A percentile compares a stretch with the other conserved stretches of the same genome.
Evolutionary conservation across 1,140 invertebrate genomes (phyloP).

Genomic region (Nebria ingens): DNA sequence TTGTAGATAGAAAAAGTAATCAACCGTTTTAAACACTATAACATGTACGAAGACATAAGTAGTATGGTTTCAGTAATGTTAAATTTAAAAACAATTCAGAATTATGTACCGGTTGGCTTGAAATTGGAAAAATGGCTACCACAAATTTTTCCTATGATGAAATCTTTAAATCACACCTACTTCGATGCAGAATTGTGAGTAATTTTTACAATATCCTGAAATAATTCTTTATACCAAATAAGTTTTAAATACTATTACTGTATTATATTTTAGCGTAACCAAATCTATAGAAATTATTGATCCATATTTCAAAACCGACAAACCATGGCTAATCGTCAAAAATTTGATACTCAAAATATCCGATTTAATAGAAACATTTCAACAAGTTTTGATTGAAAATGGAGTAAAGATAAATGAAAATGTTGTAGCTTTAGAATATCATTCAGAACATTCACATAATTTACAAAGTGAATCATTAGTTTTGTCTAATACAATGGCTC

Average conservation of each 20-base stretch:
- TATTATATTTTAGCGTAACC: neutral
- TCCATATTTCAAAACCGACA: neutral
- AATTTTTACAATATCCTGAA: neutral
- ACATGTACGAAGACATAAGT: neutral
- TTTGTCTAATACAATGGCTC: too few relatives aligned
- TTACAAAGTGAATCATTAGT: too few relatives aligned
- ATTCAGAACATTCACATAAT: too few relatives aligned
- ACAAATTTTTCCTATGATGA: neutral
- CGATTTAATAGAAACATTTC: neutral
- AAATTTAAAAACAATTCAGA: neutral
- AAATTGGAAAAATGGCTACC: neutral
- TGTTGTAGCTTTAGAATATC: too few relatives aligned
- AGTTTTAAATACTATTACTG: neutral
- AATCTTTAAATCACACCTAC: neutral
- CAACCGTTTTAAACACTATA: neutral
- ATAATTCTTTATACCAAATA: neutral
- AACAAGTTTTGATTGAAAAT: neutral
- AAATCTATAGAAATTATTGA: constrained; percentile 3
- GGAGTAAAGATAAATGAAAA: too few relatives aligned
- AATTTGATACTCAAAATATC: neutral
- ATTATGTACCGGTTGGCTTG: neutral
- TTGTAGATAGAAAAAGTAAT: neutral
- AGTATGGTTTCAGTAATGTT: neutral
- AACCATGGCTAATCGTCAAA: neutral
- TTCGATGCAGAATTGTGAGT: constrained; percentile 7